These are phyloP conservation scores for Petaurus breviceps DNA, from an alignment of 2,113 vertebrate species.

Conservation along the genomic window DNA sequence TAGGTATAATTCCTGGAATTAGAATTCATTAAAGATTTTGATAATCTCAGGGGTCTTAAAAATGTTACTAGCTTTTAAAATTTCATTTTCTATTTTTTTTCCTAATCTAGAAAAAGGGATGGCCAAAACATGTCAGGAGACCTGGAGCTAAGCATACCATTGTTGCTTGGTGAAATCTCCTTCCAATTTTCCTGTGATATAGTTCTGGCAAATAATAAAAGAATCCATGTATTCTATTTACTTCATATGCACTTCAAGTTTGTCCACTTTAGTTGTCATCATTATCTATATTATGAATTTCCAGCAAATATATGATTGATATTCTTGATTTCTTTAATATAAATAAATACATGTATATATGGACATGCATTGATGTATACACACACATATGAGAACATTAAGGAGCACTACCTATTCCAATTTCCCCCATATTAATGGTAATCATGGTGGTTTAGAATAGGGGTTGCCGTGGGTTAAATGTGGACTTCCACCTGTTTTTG, in stretches of 20 bases:
- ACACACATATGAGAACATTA: neutral
- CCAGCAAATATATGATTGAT: neutral
- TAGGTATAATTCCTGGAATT: neutral
- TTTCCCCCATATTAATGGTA: neutral
- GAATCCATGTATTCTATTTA: neutral
- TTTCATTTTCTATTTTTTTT: neutral
- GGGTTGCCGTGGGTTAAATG: neutral
- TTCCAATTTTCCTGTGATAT: neutral
- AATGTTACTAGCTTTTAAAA: neutral
- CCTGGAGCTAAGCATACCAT: neutral
- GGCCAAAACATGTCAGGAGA: neutral
- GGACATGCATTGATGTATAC: neutral
- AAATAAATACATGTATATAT: neutral
- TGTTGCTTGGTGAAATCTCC: neutral
- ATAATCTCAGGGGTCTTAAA: neutral
- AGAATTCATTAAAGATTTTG: neutral
- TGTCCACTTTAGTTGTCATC: neutral
- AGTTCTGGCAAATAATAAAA: neutral
- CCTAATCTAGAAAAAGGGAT: neutral
- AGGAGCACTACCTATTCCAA: neutral
- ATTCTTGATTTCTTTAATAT: neutral
- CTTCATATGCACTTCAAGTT: neutral
- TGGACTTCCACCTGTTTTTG: neutral
- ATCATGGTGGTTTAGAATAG: neutral
- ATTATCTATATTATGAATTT: neutral